Percentiles rank a stretch among this genome's conserved stretches.
These are phyloP conservation scores for Florisuga fusca DNA, from an alignment of 2,797 vertebrate genomes.

Conservation along the genomic window DNA sequence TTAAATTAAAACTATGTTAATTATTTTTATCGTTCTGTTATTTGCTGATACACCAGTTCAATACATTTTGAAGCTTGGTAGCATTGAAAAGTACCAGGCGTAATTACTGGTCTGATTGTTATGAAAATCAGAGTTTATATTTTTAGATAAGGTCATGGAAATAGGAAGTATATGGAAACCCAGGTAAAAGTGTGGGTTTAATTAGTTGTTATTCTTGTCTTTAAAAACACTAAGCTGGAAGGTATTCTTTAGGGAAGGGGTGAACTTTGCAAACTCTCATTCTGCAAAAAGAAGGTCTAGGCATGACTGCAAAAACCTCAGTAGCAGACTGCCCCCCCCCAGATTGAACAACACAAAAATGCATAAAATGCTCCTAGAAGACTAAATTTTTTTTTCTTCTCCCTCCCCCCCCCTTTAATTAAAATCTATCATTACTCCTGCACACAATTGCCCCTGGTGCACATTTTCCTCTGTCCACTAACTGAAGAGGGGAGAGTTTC, in stretches of 20 bases:
- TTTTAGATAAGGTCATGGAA: constrained; percentile 1
- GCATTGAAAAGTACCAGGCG: constrained; percentile 1
- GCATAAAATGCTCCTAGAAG: neutral
- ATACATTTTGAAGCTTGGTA: constrained; percentile 16
- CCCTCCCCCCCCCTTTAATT: neutral
- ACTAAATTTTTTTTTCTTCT: neutral
- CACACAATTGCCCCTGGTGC: neutral
- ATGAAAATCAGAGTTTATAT: constrained; percentile 55
- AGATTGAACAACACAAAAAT: neutral
- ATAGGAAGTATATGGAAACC: neutral
- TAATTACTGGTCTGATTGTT: constrained; percentile 62
- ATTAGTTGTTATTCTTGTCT: neutral
- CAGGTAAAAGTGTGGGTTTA: constrained; percentile 26
- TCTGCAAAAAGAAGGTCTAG: neutral
- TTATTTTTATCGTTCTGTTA: constrained; percentile 66
- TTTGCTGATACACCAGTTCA: constrained; percentile 55
- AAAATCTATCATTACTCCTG: neutral
- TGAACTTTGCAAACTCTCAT: neutral
- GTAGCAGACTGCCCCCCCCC: neutral
- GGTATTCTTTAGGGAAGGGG: neutral
- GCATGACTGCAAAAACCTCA: neutral
- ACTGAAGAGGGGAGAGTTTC: neutral
- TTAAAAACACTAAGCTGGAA: neutral
- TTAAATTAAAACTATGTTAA: constrained; percentile 68
- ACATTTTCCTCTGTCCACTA: neutral